phyloP scores from a whole-genome alignment of 2,113 vertebrate genomes.

The Cyanistes caeruleus region DNA sequence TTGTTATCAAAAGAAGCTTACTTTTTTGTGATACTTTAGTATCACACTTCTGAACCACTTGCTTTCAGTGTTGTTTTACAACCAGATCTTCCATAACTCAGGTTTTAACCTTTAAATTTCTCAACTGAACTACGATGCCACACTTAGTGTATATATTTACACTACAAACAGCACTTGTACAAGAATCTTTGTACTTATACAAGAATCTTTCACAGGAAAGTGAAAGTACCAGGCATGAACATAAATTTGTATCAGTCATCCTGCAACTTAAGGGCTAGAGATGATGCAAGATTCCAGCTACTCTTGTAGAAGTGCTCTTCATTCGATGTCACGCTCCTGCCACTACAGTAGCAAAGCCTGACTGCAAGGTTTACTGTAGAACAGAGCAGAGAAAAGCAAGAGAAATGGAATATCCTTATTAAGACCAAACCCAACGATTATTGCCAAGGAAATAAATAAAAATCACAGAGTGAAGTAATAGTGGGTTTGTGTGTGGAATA shows the following conservation, averaged over 20 bases:
- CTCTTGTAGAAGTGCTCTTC: neutral
- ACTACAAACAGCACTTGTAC: neutral
- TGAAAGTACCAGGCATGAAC: neutral
- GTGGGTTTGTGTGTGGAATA: neutral
- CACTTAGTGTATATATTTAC: neutral
- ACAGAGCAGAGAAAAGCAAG: neutral
- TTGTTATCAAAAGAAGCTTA: neutral
- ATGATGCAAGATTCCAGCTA: neutral
- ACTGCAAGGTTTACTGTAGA: neutral
- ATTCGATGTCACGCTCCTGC: neutral
- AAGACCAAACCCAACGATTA: neutral
- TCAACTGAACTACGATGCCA: neutral
- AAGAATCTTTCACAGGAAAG: neutral
- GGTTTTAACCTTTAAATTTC: neutral
- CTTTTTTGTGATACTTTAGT: neutral
- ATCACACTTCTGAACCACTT: neutral
- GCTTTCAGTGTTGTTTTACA: neutral
- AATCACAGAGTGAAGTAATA: neutral
- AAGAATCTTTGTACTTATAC: neutral
- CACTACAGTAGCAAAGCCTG: neutral
- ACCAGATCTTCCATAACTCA: neutral
- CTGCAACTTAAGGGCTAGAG: neutral
- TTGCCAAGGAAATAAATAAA: neutral
- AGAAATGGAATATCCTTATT: neutral
- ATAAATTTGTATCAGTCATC: neutral